Base-by-base conservation (phyloP, 2,797 vertebrate genomes). In the Cossypha heuglini region DNA sequence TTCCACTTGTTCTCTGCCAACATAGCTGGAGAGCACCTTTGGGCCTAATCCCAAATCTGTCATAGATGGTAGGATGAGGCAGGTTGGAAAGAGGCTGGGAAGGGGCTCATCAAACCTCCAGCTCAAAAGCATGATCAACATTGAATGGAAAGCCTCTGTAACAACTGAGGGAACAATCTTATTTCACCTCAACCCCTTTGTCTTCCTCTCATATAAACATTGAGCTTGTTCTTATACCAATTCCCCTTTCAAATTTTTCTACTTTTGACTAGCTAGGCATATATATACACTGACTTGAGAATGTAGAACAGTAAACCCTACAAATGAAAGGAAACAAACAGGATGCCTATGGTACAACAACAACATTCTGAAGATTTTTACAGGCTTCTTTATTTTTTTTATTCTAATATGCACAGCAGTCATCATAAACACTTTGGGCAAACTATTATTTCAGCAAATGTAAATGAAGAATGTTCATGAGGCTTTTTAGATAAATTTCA, bases 251-350 rank as follows among this genome's bases (percentile, higher is more conserved):
- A 83, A 77, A 16, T 33, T 33, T 63, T 59, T 86, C 45, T 37
- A 28, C 49, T 85, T 85, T 57, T 63, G 20, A 59, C 38, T 73
- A 89, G 33, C 21, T 49, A 68, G 26, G 26, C 15, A 61, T 17
- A 61, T 15, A 28, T 22, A 38, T 29, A 43, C 22, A 38, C 29
- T 38, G 31, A 92, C 40, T 71, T 21, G 22, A 62, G 25, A 73
- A 37, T 19, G 45, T 0, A 79, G 24, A 88, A 71, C 31, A 79
- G 43, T 38, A 82, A 77, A 46, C 14, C 5, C 31, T 37, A 63
- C 33, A 72, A 73, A 75, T 40, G n/a, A 92, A 88, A 88, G 37
- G 35, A 90, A 86, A 81, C 4, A 28, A 84, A 66, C 3, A 59
- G 48, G 28, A 66, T 79, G 29, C 7, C 51, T 69, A 25, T 4